Base-by-base conservation (phyloP, 2,113 vertebrate species). In the Alosa alosa region DNA sequence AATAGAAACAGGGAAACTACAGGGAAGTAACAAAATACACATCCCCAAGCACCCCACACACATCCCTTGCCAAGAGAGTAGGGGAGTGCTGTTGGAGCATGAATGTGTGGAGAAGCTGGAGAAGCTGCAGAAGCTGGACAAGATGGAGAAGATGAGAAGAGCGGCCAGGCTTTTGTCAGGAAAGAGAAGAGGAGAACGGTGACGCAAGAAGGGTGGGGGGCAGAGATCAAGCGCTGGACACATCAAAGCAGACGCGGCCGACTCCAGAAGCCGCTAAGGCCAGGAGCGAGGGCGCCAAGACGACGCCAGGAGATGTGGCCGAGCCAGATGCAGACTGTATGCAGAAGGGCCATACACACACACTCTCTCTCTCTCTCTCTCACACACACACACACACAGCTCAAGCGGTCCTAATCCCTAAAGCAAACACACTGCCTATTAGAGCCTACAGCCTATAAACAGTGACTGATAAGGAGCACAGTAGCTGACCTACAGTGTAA, bases 61-160 rank as follows among this genome's bases (percentile, higher is more conserved):
- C 10, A 15, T 17, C 36, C 72, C 72, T 13, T 36, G 8, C 31
- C 7, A 39, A 17, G 31, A 31, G 4, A 78, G 3, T 44, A 86
- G 82, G 57, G 41, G 45, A 47, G 50, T 44, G 68, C 55, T 78
- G n/a, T 4, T 86, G 47, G 84, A 72, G 83, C 47, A 49, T 41
- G 47, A 60, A 50, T 45, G 83, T 25, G 55, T 25, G 57, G 10
- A 25, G 15, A 8, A 13, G 36, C 0, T n/a, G 22, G 41, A 68
- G 25, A 31, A 31, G n/a, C 64, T 68, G 31, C 31, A 31, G 31
- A 31, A 31, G 31, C 0, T n/a, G 22, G 41, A 68, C 9, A 31
- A 31, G n/a, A n/a, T 68, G 64, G n/a, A n/a, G 0, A 31, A 11
- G 25, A 60, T 60, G 55, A 60, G 18, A 60, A 18, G 20, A 20